A percentile compares a stretch with the other conserved stretches of the same genome.
phyloP scores from a whole-genome alignment of 1,140 invertebrate species.

The Drosophila rufa region DNA sequence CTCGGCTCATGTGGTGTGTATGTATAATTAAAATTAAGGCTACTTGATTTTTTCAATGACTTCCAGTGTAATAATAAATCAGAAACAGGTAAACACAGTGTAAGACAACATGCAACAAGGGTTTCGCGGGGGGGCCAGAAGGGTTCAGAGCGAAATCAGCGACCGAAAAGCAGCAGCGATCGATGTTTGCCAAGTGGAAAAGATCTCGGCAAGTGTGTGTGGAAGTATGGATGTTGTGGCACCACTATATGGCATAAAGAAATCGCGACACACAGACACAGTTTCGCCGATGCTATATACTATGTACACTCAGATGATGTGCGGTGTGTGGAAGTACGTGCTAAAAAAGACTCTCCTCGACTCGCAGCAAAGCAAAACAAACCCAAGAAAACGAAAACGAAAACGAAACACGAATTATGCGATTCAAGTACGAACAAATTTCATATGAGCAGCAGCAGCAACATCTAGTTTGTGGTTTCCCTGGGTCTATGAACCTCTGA shows the following conservation, averaged over 20 bases:
- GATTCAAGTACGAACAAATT: slow-evolving; percentile 55
- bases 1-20: slow-evolving; percentile 4
- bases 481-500: slow-evolving; percentile 18
- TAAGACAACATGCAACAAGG: slow-evolving; percentile 48
- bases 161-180: slow-evolving; percentile 45
- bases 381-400: slow-evolving; percentile 36
- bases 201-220: slow-evolving; percentile 29
- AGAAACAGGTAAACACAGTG: slow-evolving; percentile 50
- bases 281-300: slow-evolving; percentile 17
- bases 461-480: background rate
- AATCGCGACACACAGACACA: slow-evolving; percentile 64
- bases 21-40: slow-evolving; percentile 72
- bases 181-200: slow-evolving; percentile 46
- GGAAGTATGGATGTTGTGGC: slow-evolving; percentile 25
- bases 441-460: slow-evolving; percentile 2
- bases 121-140: slow-evolving; percentile 1
- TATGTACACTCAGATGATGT: background rate
- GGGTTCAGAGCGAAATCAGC: slow-evolving; percentile 37
- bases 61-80: slow-evolving; percentile 77
- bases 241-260: slow-evolving; percentile 27
- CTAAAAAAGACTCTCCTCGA: slow-evolving; percentile 29
- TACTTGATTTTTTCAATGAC: slow-evolving; percentile 82
- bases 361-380: slow-evolving; percentile 33
- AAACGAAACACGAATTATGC: slow-evolving; percentile 47
- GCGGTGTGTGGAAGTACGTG: slow-evolving; percentile 28